These are phyloP conservation scores for Alectoris magna DNA, from an alignment of 2,797 vertebrate species.

Conservation along the genomic window DNA sequence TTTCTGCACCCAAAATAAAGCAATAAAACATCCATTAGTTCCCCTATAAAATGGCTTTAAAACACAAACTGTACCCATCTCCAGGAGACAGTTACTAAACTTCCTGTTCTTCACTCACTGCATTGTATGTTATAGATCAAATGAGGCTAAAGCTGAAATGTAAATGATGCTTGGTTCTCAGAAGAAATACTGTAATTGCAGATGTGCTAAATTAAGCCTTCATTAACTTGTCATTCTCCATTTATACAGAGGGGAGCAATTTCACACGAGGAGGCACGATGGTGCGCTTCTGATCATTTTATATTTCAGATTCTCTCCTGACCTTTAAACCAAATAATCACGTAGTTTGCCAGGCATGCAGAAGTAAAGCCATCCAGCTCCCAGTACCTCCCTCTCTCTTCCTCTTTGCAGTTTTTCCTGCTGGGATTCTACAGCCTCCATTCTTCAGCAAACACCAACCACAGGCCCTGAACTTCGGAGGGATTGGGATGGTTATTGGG, in stretches of 20 bases:
- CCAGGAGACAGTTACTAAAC: background rate
- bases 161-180: background rate
- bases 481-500: constrained; percentile 97
- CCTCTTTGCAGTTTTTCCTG: constrained; percentile 89
- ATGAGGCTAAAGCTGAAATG: background rate
- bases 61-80: background rate
- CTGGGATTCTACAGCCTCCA: constrained; percentile 96
- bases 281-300: background rate
- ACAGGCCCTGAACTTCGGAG: constrained; percentile 95
- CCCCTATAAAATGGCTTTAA: background rate
- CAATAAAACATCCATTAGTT: constrained; percentile 7
- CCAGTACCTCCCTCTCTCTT: background rate
- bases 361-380: background rate
- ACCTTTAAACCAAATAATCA: background rate
- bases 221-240: constrained; percentile 13
- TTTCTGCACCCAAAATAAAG: background rate
- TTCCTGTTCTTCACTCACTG: background rate
- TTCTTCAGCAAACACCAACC: constrained; percentile 97
- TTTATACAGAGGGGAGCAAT: background rate
- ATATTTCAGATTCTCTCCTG: background rate
- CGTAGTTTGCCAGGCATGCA: background rate
- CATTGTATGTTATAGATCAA: background rate
- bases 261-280: background rate
- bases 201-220: constrained; percentile 32
- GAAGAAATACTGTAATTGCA: background rate